Conservation (phyloP, 2,797 vertebrate genomes). For the Cossypha heuglini region DNA sequence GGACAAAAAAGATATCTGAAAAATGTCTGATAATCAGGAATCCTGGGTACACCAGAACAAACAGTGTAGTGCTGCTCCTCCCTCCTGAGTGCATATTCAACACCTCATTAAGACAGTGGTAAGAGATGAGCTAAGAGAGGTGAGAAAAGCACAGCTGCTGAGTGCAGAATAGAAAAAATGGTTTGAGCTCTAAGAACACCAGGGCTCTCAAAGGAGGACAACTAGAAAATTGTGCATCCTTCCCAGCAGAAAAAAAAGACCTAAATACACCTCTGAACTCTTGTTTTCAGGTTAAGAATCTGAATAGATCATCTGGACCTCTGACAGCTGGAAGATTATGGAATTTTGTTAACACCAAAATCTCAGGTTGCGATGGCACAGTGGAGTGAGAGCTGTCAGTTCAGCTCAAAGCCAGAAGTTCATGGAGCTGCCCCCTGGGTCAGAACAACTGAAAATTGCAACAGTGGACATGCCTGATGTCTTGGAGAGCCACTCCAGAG, state of each 20-base stretch:
- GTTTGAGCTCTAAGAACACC: not conserved
- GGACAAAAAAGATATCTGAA: not conserved
- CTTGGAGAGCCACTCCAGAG: not conserved
- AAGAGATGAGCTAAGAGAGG: not conserved
- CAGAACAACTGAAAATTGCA: not conserved
- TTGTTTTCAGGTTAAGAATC: not conserved
- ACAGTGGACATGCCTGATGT: not conserved
- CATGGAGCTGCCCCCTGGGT: not conserved
- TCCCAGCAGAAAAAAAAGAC: not conserved
- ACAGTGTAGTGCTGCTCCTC: not conserved
- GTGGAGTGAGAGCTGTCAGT: not conserved
- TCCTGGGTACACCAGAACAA: not conserved
- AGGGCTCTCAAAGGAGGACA: not conserved
- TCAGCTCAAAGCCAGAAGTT: not conserved
- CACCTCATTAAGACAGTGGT: not conserved
- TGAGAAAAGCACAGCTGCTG: not conserved
- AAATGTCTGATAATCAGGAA: not conserved
- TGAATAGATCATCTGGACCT: not conserved
- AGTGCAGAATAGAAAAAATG: not conserved
- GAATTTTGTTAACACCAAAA: not conserved
- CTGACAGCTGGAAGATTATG: not conserved
- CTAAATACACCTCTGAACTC: not conserved
- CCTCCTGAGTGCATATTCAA: not conserved
- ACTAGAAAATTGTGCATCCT: not conserved
- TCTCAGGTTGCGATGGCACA: rapidly evolving